Base-by-base conservation (phyloP, 2,888 invertebrate species). In the Cheilosia impressa region DNA sequence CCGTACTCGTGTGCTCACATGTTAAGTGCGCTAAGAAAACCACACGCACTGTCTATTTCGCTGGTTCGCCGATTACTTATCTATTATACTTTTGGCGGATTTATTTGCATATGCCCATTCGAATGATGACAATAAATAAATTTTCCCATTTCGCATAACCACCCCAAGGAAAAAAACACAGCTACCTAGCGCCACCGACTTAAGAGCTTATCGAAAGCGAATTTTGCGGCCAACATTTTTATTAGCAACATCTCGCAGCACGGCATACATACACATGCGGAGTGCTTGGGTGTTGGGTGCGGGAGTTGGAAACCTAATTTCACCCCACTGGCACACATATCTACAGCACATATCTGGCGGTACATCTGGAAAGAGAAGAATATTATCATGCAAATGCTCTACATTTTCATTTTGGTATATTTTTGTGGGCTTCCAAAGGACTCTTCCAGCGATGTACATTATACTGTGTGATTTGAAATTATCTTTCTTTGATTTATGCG, bases 71-170 rank as follows among this genome's bases (percentile, higher is more conserved):
- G 85, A 85, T 85, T 85, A 85, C 85, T 81, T 85, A 85, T 85
- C 85, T 85, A 85, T 85, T 85, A 31, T 31, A 85, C 85, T 85
- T 85, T 81, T 85, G 85, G 85, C 81, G 85, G 85, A 85, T 85
- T 85, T 85, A 85, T 85, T 85, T 85, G 85, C 85, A 85, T 85
- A 85, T 85, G 85, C 81, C 85, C 81, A 68, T 76, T 71, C 72
- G 85, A 71, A 85, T 81, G 85, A 85, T 81, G 85, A 85, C 85
- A 85, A 85, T 85, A 85, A 80, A 85, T 85, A 85, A 85, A 77
- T 85, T 85, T 76, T 60, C 22, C 57, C 58, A 27, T 38, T 38
- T 31, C n/a, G 58, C 19, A 43, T 41, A 10, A 38, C 17, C 62
- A 55, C 53, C 62, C 63, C 62, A 41, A 55, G 45, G 13, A 22